Evolutionary conservation across 92 coral and sea anemone species (phyloP).

Genomic region (Siderastrea radians): DNA sequence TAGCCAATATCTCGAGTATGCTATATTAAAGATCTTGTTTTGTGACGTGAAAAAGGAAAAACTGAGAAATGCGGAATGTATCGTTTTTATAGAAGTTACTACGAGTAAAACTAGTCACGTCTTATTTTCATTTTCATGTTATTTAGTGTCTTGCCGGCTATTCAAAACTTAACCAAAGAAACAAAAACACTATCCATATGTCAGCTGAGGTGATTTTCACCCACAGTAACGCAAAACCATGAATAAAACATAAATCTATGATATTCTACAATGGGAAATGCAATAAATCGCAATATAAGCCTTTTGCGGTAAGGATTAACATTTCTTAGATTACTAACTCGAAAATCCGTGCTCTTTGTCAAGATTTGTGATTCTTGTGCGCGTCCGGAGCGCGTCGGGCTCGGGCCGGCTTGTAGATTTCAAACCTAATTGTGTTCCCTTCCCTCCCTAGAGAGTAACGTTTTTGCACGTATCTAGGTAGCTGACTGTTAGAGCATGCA

Average conservation of each 20-base stretch:
- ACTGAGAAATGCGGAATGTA: too few relatives aligned
- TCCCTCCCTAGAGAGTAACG: constrained; percentile 57
- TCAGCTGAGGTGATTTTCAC: background rate
- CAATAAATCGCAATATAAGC: constrained; percentile 24
- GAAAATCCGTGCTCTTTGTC: background rate
- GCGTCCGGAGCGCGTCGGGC: background rate
- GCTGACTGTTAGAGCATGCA: constrained; percentile 78
- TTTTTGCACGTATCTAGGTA: constrained; percentile 85
- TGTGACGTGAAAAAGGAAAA: background rate
- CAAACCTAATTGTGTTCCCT: background rate
- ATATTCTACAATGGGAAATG: background rate
- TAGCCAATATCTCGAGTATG: background rate
- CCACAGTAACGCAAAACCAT: background rate
- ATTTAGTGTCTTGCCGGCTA: background rate
- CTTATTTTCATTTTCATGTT: background rate
- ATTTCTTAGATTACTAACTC: background rate
- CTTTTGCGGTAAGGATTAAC: constrained; percentile 5
- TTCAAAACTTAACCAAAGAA: background rate
- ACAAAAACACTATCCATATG: background rate
- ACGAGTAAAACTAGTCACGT: background rate
- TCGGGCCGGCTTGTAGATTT: background rate
- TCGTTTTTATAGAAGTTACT: too few relatives aligned
- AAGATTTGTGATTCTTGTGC: background rate
- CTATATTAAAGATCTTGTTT: too few relatives aligned
- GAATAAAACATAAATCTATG: constrained; percentile 19